Percentiles rank a stretch among this genome's conserved stretches.
Conservation (phyloP, 2,113 vertebrate genomes). For the Malaclemys terrapin region DNA sequence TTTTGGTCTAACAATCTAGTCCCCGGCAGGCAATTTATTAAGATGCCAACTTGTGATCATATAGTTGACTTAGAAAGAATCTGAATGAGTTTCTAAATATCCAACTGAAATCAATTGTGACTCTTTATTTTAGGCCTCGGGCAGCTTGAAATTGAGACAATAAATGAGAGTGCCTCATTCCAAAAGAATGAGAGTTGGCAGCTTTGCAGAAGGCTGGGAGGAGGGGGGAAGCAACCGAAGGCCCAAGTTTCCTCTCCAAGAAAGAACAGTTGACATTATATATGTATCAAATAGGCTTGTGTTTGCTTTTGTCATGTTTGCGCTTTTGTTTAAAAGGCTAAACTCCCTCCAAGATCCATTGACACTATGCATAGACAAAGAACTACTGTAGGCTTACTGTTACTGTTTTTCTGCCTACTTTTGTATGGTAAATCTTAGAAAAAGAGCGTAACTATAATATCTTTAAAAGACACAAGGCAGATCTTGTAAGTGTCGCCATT, state of each 20-base stretch:
- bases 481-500: background rate
- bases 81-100: conserved; percentile 76
- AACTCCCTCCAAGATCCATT: background rate
- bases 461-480: background rate
- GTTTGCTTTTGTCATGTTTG: background rate
- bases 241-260: conserved; percentile 8
- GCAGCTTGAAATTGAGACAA: conserved; percentile 83
- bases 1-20: conserved; percentile 40
- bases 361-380: background rate
- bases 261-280: conserved; percentile 18
- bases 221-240: background rate
- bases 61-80: conserved; percentile 77
- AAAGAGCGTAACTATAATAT: background rate
- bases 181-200: conserved; percentile 75
- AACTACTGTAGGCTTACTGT: background rate
- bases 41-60: conserved; percentile 70
- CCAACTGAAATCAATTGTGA: conserved; percentile 78
- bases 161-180: conserved; percentile 80
- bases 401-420: background rate
- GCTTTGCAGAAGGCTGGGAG: conserved; percentile 21
- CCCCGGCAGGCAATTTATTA: conserved; percentile 70
- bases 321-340: background rate
- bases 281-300: background rate
- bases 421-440: background rate
- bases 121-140: conserved; percentile 78